Evolutionary conservation across 2,888 invertebrate species (phyloP).

Genomic region (Callosobruchus maculatus): DNA sequence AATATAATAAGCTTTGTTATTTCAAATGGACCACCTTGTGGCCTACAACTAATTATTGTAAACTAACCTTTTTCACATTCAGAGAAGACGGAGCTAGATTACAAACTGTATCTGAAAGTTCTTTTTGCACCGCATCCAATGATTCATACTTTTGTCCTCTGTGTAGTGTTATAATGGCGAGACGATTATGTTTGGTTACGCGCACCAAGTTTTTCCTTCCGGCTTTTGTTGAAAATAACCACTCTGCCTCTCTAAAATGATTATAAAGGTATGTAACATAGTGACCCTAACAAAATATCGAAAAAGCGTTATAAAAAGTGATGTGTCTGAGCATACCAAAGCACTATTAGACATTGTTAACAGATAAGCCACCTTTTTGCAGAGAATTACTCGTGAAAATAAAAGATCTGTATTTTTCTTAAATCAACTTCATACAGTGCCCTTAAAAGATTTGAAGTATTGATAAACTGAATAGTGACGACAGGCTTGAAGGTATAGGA

Average conservation of each 20-base stretch:
- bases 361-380: too few species aligned
- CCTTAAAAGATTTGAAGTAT: too few species aligned
- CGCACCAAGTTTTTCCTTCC: slow-evolving; percentile 77
- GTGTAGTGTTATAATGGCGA: slow-evolving; percentile 79
- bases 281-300: too few species aligned
- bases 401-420: too few species aligned
- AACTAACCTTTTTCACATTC: slow-evolving; percentile 53
- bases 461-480: too few species aligned
- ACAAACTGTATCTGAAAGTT: slow-evolving; percentile 73
- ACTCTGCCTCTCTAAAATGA: slow-evolving; percentile 73
- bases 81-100: slow-evolving; percentile 73
- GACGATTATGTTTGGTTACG: slow-evolving; percentile 71
- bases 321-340: too few species aligned
- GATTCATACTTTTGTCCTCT: slow-evolving; percentile 70
- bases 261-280: background rate
- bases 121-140: slow-evolving; percentile 77
- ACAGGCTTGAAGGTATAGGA: too few species aligned
- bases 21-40: background rate
- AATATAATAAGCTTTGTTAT: too few species aligned
- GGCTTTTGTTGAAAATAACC: slow-evolving; percentile 83
- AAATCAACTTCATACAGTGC: too few species aligned
- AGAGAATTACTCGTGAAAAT: too few species aligned
- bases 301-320: too few species aligned
- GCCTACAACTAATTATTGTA: background rate
- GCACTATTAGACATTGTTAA: too few species aligned